Evolutionary conservation across 1,140 invertebrate species (phyloP), one percentile per base, ranked within the genome.

Genomic region (Diprion similis): DNA sequence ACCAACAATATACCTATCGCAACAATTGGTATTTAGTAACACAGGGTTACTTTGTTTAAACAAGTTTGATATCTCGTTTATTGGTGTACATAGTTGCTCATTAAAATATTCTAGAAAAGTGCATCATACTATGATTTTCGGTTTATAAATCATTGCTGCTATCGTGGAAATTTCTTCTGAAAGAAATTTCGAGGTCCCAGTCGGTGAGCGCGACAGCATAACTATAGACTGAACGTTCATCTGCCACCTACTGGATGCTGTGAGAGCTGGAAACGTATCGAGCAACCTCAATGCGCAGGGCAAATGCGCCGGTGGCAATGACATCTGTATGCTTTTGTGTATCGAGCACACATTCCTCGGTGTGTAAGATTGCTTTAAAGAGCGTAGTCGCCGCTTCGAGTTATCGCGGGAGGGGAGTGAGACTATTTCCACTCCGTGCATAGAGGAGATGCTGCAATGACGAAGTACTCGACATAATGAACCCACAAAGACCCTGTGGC

Each of bases 171-270:
- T 37, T 37, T 37, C 24, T 37, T 37, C 24, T 37, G 24, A 37
- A 37, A 37, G 24, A 37, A 37, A 37, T 37, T 37, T 37, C 24
- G 24, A 37, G 24, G 6, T 37, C 24, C 24, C 24, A 37, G 24
- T 37, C 24, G 24, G 24, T 37, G 24, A 37, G 24, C 24, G 2
- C 24, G 24, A 37, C 24, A 37, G 24, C 24, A 37, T 37, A 37
- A 37, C 24, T 37, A 37, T 37, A 4, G 51, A 17, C 11, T 59
- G 11, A 13, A 59, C 51, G 51, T 70, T 59, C 47, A 70, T 75
- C 75, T 80, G 86, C 85, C 85, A 85, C 85, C 85, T 87, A 81
- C 81, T 86, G 86, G 85, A 86, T 84, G 86, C 84, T 88, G 84
- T 68, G 81, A 17, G 73, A 86, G 73, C 78, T 73, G 66, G 81